Conservation (phyloP, 2,888 invertebrate genomes). For the Drosophila recens region DNA sequence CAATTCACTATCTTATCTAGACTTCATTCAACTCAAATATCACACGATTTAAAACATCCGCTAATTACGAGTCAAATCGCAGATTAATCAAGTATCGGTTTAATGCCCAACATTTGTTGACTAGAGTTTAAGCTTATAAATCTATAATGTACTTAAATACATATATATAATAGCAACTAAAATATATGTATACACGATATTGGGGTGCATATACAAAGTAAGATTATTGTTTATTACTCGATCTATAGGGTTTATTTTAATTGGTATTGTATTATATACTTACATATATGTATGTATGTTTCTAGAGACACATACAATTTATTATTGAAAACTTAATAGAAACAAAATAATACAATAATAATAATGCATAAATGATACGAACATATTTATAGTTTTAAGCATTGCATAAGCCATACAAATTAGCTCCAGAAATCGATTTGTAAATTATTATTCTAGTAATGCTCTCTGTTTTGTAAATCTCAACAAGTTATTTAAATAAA, state of each 20-base stretch:
- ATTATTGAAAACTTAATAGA: constrained; percentile 31
- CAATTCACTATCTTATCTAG: constrained; percentile 30
- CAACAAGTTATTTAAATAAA: constrained; percentile 80
- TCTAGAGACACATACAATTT: constrained; percentile 52
- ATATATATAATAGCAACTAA: constrained; percentile 3
- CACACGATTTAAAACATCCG: constrained; percentile 38
- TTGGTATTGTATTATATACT: constrained; percentile 54
- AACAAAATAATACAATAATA: constrained; percentile 28
- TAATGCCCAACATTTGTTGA: constrained; percentile 68
- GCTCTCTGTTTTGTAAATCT: constrained; percentile 79
- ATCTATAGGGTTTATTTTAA: constrained; percentile 69
- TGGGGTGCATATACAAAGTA: constrained; percentile 58
- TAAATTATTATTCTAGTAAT: constrained; percentile 72
- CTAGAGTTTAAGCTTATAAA: constrained; percentile 60
- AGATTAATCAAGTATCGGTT: constrained; percentile 57
- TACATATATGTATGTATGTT: constrained; percentile 44
- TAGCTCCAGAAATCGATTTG: constrained; percentile 70
- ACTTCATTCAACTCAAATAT: constrained; percentile 46
- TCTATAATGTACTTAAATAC: constrained; percentile 11
- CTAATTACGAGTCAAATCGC: constrained; percentile 44
- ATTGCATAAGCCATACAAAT: constrained; percentile 61
- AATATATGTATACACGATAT: constrained; percentile 44
- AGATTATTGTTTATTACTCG: constrained; percentile 76
- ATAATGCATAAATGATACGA: constrained; percentile 42
- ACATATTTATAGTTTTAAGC: constrained; percentile 48